Conservation (phyloP, 2,797 vertebrate genomes). For the Phalloptychus januarius region DNA sequence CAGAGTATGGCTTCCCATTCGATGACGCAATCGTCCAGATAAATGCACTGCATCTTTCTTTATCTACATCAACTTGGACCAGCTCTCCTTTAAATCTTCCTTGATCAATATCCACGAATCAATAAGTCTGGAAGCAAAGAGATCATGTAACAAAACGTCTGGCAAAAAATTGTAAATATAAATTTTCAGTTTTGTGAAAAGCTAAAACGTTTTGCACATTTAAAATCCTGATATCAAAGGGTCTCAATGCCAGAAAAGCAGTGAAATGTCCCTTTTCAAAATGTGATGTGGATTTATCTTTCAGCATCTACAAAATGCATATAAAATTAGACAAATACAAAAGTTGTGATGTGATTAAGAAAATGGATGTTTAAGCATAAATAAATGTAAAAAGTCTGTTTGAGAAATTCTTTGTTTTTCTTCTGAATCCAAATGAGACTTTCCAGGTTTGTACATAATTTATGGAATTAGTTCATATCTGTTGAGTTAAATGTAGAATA, state of each 20-base stretch:
- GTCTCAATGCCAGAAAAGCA: not conserved
- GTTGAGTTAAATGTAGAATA: not conserved
- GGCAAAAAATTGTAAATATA: not conserved
- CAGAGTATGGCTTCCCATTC: not conserved
- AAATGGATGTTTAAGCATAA: not conserved
- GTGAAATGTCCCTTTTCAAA: not conserved
- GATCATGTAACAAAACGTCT: not conserved
- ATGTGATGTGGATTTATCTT: not conserved
- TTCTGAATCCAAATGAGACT: not conserved
- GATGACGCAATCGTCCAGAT: not conserved
- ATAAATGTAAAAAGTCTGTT: not conserved
- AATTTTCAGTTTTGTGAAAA: not conserved
- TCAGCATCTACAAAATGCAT: not conserved
- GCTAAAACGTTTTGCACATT: not conserved
- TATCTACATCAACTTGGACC: not conserved
- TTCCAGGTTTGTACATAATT: not conserved
- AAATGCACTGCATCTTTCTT: not conserved
- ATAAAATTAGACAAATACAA: not conserved
- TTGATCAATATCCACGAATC: too few relatives aligned
- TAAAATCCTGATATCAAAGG: not conserved
- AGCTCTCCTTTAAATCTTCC: not conserved
- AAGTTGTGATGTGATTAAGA: not conserved
- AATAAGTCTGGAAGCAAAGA: not conserved
- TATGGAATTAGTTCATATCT: not conserved
- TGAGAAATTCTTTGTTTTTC: not conserved